Percentiles rank a stretch among this genome's conserved stretches.
Evolutionary conservation across 2,888 invertebrate species (phyloP).

Genomic region (Drosophila siamana): DNA sequence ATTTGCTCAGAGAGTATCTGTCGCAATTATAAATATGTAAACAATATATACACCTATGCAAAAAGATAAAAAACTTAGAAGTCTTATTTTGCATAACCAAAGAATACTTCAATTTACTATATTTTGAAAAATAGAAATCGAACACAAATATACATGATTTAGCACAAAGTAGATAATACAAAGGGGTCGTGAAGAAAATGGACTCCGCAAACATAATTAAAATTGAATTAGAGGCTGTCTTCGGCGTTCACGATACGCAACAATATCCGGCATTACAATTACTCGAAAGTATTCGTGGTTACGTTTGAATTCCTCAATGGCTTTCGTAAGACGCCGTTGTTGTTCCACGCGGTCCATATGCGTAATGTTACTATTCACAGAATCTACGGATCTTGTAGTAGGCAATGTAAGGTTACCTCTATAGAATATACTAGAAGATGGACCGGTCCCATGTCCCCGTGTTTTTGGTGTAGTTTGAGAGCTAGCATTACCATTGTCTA

Average conservation of each 20-base stretch:
- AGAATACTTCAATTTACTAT: constrained; percentile 21
- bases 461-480: constrained; percentile 47
- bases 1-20: constrained; percentile 52
- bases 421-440: constrained; percentile 42
- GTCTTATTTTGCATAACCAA: background rate
- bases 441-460: constrained; percentile 21
- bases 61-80: background rate
- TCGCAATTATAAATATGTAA: constrained; percentile 43
- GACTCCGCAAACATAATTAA: constrained; percentile 53
- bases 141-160: constrained; percentile 48
- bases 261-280: constrained; percentile 79
- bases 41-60: background rate
- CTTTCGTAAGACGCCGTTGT: constrained; percentile 36
- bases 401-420: constrained; percentile 28
- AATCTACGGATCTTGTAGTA: constrained; percentile 45
- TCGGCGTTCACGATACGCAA: constrained; percentile 72
- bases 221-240: constrained; percentile 83
- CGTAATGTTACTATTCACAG: constrained; percentile 35
- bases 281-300: constrained; percentile 80
- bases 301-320: constrained; percentile 63
- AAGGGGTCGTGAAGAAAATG: background rate
- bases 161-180: constrained; percentile 54
- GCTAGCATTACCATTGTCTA: constrained; percentile 64
- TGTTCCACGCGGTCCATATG: constrained; percentile 40
- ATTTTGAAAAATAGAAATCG: background rate